Evolutionary conservation across 2,888 invertebrate species (phyloP).

Genomic region (Meiosimyza platycephala): DNA sequence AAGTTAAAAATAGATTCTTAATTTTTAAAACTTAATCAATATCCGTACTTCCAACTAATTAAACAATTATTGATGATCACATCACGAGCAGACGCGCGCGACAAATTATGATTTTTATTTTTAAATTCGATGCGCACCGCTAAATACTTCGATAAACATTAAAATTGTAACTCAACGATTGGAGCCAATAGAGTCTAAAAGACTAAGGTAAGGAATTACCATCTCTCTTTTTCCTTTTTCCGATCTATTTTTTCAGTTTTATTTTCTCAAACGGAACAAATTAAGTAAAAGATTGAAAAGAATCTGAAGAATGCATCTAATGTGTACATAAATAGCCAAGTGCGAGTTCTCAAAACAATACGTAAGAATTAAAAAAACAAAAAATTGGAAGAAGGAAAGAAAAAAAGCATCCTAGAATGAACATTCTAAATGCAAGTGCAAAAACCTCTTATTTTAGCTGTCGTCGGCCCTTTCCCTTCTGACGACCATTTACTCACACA

Average conservation of each 20-base stretch:
- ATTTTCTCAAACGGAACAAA: slow-evolving; percentile 19
- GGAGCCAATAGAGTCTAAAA: slow-evolving; percentile 1
- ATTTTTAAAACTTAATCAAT: not conserved
- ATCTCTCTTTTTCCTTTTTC: slow-evolving; percentile 21
- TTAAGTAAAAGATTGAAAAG: slow-evolving; percentile 41
- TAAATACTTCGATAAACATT: slow-evolving; percentile 49
- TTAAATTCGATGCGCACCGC: slow-evolving; percentile 46
- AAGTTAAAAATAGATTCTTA: too few relatives aligned
- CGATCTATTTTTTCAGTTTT: slow-evolving; percentile 35
- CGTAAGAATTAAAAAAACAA: not conserved
- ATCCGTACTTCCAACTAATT: slow-evolving; percentile 13
- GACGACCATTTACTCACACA: not conserved
- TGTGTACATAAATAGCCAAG: slow-evolving; percentile 54
- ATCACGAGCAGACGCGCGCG: slow-evolving; percentile 26
- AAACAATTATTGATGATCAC: slow-evolving; percentile 38
- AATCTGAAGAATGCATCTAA: slow-evolving; percentile 53
- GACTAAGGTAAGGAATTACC: not conserved
- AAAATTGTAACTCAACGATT: slow-evolving; percentile 34
- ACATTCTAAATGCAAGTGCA: slow-evolving; percentile 46
- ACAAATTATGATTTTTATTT: slow-evolving; percentile 37
- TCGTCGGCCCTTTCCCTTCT: too few relatives aligned
- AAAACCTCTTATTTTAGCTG: slow-evolving; percentile 50
- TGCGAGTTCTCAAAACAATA: slow-evolving; percentile 14
- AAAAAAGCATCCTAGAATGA: not conserved
- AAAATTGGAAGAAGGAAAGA: not conserved